Conservation (phyloP, 2,113 vertebrate genomes). For the Thalassarche chlororhynchos region DNA sequence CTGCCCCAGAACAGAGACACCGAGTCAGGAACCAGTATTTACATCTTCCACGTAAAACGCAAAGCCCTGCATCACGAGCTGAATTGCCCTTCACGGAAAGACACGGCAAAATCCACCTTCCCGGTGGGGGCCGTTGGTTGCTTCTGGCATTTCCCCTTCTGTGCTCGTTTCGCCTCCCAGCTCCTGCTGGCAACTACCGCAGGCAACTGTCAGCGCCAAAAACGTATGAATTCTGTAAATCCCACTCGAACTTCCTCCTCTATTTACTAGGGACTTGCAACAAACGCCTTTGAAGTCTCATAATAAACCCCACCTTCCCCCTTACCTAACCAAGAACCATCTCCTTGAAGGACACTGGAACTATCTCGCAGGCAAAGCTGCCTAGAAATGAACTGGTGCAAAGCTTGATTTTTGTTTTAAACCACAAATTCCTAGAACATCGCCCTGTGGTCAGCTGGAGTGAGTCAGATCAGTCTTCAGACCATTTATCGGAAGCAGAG, state of each 20-base stretch:
- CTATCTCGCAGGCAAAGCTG: not conserved
- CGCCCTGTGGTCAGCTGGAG: not conserved
- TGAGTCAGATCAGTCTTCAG: not conserved
- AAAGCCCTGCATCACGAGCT: fast-evolving
- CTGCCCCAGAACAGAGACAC: not conserved
- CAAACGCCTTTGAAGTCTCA: fast-evolving
- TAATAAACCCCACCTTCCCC: not conserved
- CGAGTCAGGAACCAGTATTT: fast-evolving
- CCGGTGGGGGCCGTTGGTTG: not conserved
- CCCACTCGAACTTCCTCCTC: not conserved
- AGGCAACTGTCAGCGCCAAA: fast-evolving
- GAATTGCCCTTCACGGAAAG: not conserved
- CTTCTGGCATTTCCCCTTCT: not conserved
- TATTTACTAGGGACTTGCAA: not conserved
- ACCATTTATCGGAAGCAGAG: not conserved
- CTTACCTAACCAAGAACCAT: not conserved
- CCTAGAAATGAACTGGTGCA: not conserved
- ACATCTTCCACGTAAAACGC: fast-evolving
- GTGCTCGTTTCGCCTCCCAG: not conserved
- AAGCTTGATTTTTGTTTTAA: not conserved
- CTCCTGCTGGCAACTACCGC: fast-evolving
- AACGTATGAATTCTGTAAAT: fast-evolving
- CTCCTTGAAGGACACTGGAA: not conserved
- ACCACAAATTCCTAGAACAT: not conserved
- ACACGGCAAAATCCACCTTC: not conserved